These are phyloP conservation scores for Pyrocephalus nanus DNA, from an alignment of 2,797 vertebrate species.

Conservation along the genomic window DNA sequence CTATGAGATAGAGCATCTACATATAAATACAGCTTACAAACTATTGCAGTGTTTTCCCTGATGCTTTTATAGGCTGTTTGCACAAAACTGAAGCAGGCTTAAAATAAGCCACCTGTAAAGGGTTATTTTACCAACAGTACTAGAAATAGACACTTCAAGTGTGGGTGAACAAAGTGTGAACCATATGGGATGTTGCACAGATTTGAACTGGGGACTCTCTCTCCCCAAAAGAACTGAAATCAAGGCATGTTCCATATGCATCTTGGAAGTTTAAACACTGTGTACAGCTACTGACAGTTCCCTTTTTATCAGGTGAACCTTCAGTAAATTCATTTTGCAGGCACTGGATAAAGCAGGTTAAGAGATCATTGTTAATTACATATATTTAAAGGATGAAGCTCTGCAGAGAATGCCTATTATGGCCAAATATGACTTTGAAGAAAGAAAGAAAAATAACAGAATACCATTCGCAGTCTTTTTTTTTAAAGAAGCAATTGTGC, in stretches of 20 bases:
- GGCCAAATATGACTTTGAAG: neutral
- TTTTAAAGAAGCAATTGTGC: neutral
- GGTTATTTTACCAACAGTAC: constrained; percentile 41
- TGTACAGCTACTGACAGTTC: neutral
- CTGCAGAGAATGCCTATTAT: neutral
- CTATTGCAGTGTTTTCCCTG: constrained; percentile 42
- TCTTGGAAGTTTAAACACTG: constrained; percentile 18
- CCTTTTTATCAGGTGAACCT: neutral
- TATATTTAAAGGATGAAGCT: neutral
- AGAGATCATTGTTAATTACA: neutral
- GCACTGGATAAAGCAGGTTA: constrained; percentile 13
- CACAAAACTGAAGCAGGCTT: constrained; percentile 8
- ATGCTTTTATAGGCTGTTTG: constrained; percentile 15
- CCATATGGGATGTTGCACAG: constrained; percentile 13
- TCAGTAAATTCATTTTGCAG: neutral
- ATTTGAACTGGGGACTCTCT: constrained; percentile 26
- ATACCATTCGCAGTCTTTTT: neutral
- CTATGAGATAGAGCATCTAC: neutral
- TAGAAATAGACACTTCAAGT: constrained; percentile 45
- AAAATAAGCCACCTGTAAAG: constrained; percentile 52
- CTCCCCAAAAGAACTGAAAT: constrained; percentile 23
- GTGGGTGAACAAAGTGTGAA: constrained; percentile 43
- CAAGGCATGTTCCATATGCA: constrained; percentile 23
- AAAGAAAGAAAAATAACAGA: neutral
- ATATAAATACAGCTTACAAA: constrained; percentile 13